A percentile compares a stretch with the other conserved stretches of the same genome.
Evolutionary conservation across 2,888 invertebrate genomes (phyloP).

Genomic region (Mellilla xanthometata): DNA sequence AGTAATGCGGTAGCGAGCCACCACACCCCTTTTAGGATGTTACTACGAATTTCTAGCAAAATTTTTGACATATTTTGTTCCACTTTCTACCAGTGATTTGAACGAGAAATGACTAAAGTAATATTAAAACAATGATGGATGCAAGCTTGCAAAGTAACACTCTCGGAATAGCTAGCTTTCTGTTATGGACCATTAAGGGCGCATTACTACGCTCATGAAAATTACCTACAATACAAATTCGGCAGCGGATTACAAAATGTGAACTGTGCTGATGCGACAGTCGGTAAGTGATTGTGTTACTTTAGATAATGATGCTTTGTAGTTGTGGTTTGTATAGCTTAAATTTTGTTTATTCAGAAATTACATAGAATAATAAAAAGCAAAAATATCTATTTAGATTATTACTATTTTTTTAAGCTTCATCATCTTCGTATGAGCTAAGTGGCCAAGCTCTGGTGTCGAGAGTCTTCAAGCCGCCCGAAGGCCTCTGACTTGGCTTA

Average conservation of each 20-base stretch:
- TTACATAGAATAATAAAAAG: no score
- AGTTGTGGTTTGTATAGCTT: no score
- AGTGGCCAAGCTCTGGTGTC: no score
- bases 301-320: not conserved
- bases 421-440: no score
- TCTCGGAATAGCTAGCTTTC: constrained; percentile 60
- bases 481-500: no score
- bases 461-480: no score
- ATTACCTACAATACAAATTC: constrained; percentile 59
- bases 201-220: constrained; percentile 64
- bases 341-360: no score
- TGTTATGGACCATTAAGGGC: constrained; percentile 67
- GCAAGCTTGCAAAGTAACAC: constrained; percentile 23
- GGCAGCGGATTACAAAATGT: constrained; percentile 43
- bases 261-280: not conserved
- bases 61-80: constrained; percentile 50
- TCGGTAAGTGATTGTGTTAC: constrained; percentile 3
- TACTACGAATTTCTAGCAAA: not conserved
- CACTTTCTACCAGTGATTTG: constrained; percentile 23
- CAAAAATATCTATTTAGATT: no score
- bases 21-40: constrained; percentile 9
- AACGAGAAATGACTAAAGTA: not conserved
- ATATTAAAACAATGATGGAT: no score
- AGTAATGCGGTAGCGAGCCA: constrained; percentile 30
- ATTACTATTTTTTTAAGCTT: no score